phyloP scores from a whole-genome alignment of 2,888 invertebrate genomes.

The Erebia ligea region DNA sequence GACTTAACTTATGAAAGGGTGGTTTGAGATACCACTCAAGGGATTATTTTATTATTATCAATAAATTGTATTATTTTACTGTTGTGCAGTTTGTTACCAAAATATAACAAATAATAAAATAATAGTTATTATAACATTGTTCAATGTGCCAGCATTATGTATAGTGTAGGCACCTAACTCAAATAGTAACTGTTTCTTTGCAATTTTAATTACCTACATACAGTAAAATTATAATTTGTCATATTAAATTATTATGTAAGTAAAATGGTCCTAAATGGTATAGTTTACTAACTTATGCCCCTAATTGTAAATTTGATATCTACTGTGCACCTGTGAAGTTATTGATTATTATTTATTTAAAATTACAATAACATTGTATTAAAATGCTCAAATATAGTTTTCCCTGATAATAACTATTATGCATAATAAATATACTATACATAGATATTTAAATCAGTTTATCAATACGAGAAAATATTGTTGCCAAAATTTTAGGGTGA shows the following conservation, averaged over 20 bases:
- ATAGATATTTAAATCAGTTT: background rate
- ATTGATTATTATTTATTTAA: conserved; percentile 22
- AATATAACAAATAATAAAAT: background rate
- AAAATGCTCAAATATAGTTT: conserved; percentile 19
- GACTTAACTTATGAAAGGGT: too few species aligned
- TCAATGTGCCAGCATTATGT: background rate
- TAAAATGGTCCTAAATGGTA: conserved; percentile 29
- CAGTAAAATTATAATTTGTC: background rate
- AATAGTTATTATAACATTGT: background rate
- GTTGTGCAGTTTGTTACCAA: background rate
- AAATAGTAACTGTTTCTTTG: background rate
- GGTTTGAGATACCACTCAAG: too few species aligned
- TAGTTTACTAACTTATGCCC: conserved; percentile 4
- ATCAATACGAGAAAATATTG: conserved; percentile 1
- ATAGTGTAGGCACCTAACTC: background rate
- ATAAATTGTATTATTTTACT: background rate
- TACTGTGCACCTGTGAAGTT: conserved; percentile 23
- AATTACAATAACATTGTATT: background rate
- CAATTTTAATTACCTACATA: background rate
- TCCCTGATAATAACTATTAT: conserved; percentile 14
- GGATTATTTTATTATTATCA: too few species aligned
- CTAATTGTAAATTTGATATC: conserved; percentile 15
- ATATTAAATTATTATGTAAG: background rate
- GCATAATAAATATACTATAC: background rate
- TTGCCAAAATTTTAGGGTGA: conserved; percentile 15